phyloP scores from a whole-genome alignment of 30 jellyfish, hydroid and myxozoan species.

The Catostylus mosaicus region DNA sequence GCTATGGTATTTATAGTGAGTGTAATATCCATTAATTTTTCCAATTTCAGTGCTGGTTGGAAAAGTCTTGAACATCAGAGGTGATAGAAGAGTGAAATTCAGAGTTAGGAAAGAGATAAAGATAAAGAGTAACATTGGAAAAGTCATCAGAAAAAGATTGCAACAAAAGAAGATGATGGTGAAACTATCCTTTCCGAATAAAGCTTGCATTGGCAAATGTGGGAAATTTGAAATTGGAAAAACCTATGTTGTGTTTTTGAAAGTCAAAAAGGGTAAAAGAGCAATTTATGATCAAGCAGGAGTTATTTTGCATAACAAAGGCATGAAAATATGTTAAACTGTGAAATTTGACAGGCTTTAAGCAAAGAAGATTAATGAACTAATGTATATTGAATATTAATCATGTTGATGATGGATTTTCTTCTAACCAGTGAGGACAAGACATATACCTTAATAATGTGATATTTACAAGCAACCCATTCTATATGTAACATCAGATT shows the following conservation, averaged over 20 bases:
- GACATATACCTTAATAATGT: too few species aligned
- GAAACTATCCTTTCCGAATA: slow-evolving; percentile 28
- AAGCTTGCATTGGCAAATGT: slow-evolving; percentile 32
- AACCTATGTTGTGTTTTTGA: slow-evolving; percentile 44
- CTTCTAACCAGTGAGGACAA: too few species aligned
- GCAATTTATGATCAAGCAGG: slow-evolving; percentile 46
- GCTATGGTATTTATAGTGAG: too few species aligned
- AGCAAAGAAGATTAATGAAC: neutral
- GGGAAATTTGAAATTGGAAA: slow-evolving; percentile 19
- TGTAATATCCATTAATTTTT: too few species aligned
- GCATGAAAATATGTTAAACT: slow-evolving; percentile 32
- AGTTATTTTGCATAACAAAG: slow-evolving; percentile 11
- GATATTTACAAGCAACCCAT: too few species aligned
- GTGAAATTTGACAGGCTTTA: neutral
- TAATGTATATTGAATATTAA: neutral
- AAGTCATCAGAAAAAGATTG: slow-evolving; percentile 9
- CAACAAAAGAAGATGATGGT: slow-evolving; percentile 37
- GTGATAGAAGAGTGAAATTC: slow-evolving; percentile 29
- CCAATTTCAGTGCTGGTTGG: slow-evolving; percentile 34
- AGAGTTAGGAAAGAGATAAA: slow-evolving; percentile 21
- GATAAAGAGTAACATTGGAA: slow-evolving; percentile 8
- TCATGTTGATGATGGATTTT: neutral
- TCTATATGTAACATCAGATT: too few species aligned
- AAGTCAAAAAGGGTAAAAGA: slow-evolving; percentile 29
- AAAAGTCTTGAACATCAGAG: slow-evolving; percentile 30